Base-by-base conservation (phyloP, 2,888 invertebrate species). In the Epistrophe grossulariae region DNA sequence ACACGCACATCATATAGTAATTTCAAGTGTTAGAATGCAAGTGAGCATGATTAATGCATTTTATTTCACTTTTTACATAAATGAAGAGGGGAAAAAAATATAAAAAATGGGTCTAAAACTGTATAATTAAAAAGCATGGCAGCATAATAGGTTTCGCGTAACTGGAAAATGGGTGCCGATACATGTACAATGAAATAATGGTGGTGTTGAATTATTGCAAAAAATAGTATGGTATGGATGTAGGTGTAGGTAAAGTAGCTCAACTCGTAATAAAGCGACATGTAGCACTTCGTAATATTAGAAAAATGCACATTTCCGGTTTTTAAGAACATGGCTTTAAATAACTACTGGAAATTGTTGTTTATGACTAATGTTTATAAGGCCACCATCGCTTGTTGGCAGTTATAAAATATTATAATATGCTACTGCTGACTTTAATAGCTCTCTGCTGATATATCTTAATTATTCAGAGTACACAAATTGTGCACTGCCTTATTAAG, bases 1-100 rank as follows among this genome's bases (percentile, higher is more conserved):
- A 70, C 78, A 81, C 74, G 85, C 78, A 85, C 66, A 19, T 66
- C 48, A 48, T 40, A 59, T 40, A 59, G 73, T 62, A 60, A 71
- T 71, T 82, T 85, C 64, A 28, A 85, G 81, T 74, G 79, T 43
- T 31, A 24, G 52, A 72, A 60, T 79, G 74, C 60, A 79, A 82
- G 79, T 79, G 79, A 71, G 82, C 55, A 50, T 79, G 76, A 82
- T 81, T 74, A 76, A 79, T 82, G 57, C 28, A 82, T 77, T 78
- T 80, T 59, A 68, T 72, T 55, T 55, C 8, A 28, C 4, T 19
- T 17, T 70, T 73, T 71, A n/a, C 15, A 28, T 15, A 5, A n/a
- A 43, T 7, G 15, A 2, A 2, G 5, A 4, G 4, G 9, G 13
- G 15, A 15, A 43, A 31, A 38, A 4, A 24, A 15, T 24, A 71